These are phyloP conservation scores for Meiosimyza platycephala DNA, from an alignment of 2,888 invertebrate species.

Conservation along the genomic window DNA sequence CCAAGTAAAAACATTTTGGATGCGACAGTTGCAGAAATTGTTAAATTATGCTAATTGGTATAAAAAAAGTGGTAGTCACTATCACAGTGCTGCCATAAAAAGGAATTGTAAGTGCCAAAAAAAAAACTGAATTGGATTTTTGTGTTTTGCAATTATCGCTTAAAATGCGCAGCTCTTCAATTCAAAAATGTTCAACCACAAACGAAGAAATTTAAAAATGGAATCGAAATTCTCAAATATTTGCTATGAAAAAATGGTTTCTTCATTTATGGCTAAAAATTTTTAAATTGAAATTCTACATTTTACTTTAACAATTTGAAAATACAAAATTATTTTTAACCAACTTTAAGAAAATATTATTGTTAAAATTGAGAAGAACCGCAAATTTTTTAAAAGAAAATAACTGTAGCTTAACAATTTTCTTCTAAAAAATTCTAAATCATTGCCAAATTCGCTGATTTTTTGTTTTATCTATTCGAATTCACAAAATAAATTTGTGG, in stretches of 20 bases:
- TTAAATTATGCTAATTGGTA: conserved; percentile 34
- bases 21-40: conserved; percentile 60
- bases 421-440: conserved; percentile 44
- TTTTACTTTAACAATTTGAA: conserved; percentile 38
- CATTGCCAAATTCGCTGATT: conserved; percentile 51
- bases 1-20: conserved; percentile 37
- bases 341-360: conserved; percentile 30
- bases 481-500: conserved; percentile 7
- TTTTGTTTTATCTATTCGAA: conserved; percentile 41
- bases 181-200: conserved; percentile 26
- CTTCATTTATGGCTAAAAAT: conserved; percentile 46
- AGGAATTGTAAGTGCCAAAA: conserved; percentile 42
- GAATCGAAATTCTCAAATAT: too few relatives aligned
- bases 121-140: conserved; percentile 63
- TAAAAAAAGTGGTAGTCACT: conserved; percentile 34
- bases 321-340: conserved; percentile 4
- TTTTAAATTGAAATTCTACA: conserved; percentile 43
- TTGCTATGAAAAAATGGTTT: conserved; percentile 1
- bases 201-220: conserved; percentile 12
- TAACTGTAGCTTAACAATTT: conserved; percentile 68
- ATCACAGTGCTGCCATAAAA: conserved; percentile 31
- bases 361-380: conserved; percentile 31
- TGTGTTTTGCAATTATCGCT: conserved; percentile 66
- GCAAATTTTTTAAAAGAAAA: conserved; percentile 28
- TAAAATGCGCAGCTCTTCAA: conserved; percentile 32